Base-by-base conservation (phyloP, 2,797 vertebrate species). In the Chelonia mydas region DNA sequence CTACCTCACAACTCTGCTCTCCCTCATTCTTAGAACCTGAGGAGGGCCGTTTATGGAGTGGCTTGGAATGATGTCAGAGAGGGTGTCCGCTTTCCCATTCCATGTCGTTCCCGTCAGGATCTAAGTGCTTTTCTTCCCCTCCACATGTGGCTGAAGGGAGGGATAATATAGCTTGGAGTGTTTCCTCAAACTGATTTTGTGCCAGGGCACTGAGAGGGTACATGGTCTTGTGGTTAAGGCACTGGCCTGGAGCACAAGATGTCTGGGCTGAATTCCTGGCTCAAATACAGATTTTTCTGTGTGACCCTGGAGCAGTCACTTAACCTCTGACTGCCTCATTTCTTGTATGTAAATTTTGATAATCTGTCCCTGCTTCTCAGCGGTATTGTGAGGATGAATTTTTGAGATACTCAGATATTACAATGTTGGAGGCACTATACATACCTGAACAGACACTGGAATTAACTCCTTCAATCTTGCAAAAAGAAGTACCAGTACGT, bases 1-100 rank as follows among this genome's bases (percentile, higher is more conserved):
- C 13, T 0, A 0, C 12, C 37, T 33, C 3, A 21, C 5, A 72
- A 3, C 3, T 59, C n/a, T 7, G 0, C 45, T 79, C 45, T 37
- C 21, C 77, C 49, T 50, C 45, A 57, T 10, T 47, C 8, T 37
- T 4, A 1, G 13, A 6, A 3, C 17, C 25, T 1, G 17, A 49
- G 51, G 53, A 23, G 45, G 12, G 17, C 47, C 68, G 55, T 54
- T 2, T 1, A 10, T 57, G 65, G 65, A 59, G 12, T 37, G 10
- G n/a, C n/a, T 41, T 72, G 33, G 37, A 72, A 72, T 72, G 23
- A 23, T 11, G 2, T 76, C 72, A 76, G 72, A 47, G 41, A 76
- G 37, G 31, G 59, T 16, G 13, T n/a, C n/a, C 16, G 37, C 33
- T 37, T 61, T 68, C n/a, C n/a, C 61, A 10, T 68, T 68, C 61